Evolutionary conservation across 2,888 invertebrate genomes (phyloP).

Genomic region (Timandra comae): DNA sequence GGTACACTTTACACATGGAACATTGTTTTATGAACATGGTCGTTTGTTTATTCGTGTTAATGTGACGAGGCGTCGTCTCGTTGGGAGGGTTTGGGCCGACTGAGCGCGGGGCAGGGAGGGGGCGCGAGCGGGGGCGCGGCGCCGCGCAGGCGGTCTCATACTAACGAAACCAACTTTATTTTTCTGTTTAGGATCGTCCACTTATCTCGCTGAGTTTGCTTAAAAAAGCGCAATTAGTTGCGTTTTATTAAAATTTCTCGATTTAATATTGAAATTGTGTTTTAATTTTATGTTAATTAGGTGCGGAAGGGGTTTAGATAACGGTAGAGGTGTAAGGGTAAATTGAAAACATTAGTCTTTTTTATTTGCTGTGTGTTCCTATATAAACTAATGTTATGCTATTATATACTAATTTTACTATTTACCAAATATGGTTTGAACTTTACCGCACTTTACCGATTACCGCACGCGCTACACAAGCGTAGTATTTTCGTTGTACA

Average conservation of each 20-base stretch:
- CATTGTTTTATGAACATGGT: conserved; percentile 1
- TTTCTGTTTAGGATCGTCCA: conserved; percentile 46
- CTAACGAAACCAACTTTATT: conserved; percentile 29
- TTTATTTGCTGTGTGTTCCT: too few relatives aligned
- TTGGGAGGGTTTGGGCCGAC: conserved; percentile 33
- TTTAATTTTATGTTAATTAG: too few relatives aligned
- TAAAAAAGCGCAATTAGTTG: conserved; percentile 38
- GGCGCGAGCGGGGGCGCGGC: conserved; percentile 28
- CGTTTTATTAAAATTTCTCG: conserved; percentile 2
- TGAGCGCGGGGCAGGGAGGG: conserved; percentile 31
- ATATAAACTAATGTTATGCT: too few relatives aligned
- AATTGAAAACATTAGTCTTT: too few relatives aligned
- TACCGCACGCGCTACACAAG: too few relatives aligned
- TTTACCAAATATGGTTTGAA: too few relatives aligned
- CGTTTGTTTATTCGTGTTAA: conserved; percentile 13
- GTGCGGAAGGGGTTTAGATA: too few relatives aligned
- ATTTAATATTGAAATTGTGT: too few relatives aligned
- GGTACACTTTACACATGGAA: conserved; percentile 1
- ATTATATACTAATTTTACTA: too few relatives aligned
- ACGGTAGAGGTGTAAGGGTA: too few relatives aligned
- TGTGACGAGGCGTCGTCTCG: conserved; percentile 30
- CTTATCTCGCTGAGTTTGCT: conserved; percentile 38
- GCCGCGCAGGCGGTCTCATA: conserved; percentile 44
- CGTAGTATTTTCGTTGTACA: too few relatives aligned
- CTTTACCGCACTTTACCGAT: too few relatives aligned